Percentiles rank a stretch among this genome's conserved stretches.
These are phyloP conservation scores for Galaxias olidus DNA, from an alignment of 2,797 vertebrate genomes.

Conservation along the genomic window DNA sequence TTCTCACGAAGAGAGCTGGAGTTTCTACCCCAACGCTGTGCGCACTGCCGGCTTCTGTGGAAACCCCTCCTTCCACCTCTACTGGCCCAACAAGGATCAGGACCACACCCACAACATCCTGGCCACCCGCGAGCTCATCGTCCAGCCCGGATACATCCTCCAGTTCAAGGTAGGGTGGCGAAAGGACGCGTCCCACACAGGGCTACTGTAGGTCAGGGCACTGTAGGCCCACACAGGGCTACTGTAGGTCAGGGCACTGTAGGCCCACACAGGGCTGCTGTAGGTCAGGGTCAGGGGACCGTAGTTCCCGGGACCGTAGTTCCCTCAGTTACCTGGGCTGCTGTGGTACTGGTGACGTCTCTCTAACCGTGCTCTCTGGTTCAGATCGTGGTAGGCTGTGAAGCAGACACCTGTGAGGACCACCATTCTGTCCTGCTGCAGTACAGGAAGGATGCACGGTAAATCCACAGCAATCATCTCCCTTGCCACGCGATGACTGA, in stretches of 20 bases:
- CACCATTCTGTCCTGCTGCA: constrained; percentile 94
- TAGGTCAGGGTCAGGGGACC: no score
- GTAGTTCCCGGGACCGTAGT: no score
- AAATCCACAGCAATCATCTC: constrained; percentile 29
- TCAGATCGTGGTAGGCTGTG: constrained; percentile 97
- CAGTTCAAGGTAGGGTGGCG: constrained; percentile 88
- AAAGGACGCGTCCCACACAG: background rate
- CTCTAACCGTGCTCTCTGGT: constrained; percentile 22
- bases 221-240: no score
- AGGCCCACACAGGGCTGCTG: no score
- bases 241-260: no score
- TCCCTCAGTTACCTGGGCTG: no score
- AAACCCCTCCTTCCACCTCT: constrained; percentile 97
- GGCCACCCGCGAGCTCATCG: constrained; percentile 94
- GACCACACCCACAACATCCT: constrained; percentile 94
- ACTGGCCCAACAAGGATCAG: constrained; percentile 98
- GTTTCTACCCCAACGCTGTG: constrained; percentile 97
- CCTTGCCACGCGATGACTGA: no score
- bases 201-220: no score
- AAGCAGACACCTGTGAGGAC: constrained; percentile 90
- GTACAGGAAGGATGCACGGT: constrained; percentile 97
- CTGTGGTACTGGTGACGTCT: background rate
- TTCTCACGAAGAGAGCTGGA: constrained; percentile 98
- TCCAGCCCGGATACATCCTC: constrained; percentile 96
- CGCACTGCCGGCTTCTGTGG: constrained; percentile 98